Conservation (phyloP, 2,797 vertebrate genomes). For the Hydrophis major region DNA sequence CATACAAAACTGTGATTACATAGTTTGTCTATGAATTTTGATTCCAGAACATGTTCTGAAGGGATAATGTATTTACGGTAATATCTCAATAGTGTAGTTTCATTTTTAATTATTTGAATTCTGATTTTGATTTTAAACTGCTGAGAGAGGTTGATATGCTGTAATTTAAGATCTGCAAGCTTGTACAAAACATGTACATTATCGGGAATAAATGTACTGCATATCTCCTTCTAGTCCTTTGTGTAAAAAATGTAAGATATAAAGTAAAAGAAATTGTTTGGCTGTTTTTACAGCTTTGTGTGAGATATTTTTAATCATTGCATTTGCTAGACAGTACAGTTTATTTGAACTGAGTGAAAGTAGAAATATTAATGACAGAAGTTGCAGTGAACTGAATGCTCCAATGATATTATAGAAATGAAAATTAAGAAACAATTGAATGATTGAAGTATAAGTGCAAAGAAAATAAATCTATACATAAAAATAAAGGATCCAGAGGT, state of each 20-base stretch:
- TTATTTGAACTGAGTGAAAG: neutral
- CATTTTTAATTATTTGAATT: neutral
- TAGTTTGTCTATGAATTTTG: neutral
- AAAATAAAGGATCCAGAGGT: too few species aligned
- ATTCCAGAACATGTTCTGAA: neutral
- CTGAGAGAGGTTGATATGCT: neutral
- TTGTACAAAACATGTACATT: neutral
- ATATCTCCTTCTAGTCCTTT: neutral
- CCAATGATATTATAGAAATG: neutral
- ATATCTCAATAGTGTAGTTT: neutral
- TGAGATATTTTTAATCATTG: neutral
- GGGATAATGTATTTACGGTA: neutral
- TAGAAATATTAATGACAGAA: neutral
- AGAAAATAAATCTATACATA: too few species aligned
- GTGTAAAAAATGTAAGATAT: neutral
- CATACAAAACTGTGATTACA: neutral
- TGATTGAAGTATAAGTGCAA: neutral
- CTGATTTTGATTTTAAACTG: neutral
- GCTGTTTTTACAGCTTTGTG: neutral
- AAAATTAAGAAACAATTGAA: neutral
- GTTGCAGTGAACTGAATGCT: neutral
- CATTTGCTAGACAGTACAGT: neutral
- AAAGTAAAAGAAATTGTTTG: neutral
- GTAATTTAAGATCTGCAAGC: neutral
- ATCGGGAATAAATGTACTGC: neutral